Conservation (phyloP, 1,140 invertebrate genomes). For the Drosophila asahinai region DNA sequence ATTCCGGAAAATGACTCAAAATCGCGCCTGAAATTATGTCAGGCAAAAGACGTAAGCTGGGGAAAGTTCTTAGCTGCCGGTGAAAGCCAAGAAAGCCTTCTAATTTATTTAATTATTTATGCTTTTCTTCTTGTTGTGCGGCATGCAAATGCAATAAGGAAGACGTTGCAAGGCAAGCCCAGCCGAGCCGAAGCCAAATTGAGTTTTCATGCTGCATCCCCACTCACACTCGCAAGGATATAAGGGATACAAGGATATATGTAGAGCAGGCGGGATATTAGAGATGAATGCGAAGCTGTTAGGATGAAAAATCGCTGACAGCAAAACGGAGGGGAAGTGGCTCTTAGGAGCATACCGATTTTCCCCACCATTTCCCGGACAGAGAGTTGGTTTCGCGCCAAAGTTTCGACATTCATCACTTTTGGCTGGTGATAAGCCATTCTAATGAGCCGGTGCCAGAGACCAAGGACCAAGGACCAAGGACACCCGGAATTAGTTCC, state of each 20-base stretch:
- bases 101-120: constrained; percentile 52
- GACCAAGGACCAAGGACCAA: constrained; percentile 25
- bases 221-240: background rate
- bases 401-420: constrained; percentile 53
- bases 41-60: constrained; percentile 17
- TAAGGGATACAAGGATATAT: background rate
- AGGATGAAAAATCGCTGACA: constrained; percentile 54
- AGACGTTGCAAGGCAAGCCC: constrained; percentile 7
- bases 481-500: constrained; percentile 34
- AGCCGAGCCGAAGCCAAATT: constrained; percentile 32
- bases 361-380: background rate
- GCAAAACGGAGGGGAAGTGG: background rate
- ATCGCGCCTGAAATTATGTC: constrained; percentile 20
- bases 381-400: constrained; percentile 30
- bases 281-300: constrained; percentile 58
- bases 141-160: constrained; percentile 50
- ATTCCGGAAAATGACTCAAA: constrained; percentile 14
- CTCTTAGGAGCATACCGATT: constrained; percentile 11
- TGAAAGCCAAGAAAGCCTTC: constrained; percentile 12
- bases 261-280: constrained; percentile 26
- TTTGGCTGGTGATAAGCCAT: constrained; percentile 41
- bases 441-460: constrained; percentile 29
- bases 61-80: constrained; percentile 22
- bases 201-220: constrained; percentile 43
- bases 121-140: constrained; percentile 15